Base-by-base conservation (phyloP, 2,113 vertebrate species). In the Tympanuchus pallidicinctus region DNA sequence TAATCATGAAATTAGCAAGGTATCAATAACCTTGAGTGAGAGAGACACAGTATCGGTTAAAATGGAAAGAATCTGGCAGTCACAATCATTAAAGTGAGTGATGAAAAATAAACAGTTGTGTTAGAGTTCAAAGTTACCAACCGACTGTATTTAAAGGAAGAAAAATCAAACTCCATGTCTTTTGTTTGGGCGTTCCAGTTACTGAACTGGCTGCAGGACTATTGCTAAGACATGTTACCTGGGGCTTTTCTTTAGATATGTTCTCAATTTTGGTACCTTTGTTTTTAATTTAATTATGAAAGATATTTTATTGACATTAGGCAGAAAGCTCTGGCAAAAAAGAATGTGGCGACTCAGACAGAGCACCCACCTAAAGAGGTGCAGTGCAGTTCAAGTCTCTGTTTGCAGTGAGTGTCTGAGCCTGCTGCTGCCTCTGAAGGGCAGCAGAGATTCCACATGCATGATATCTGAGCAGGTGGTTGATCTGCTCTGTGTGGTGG, bases 21-120 rank as follows among this genome's bases (percentile, higher is more conserved):
- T 89, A 27, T 63, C 77, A 64, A 67, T 94, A 89, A 95, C 77
- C 86, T 76, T 88, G 64, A 48, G 47, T 72, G 52, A 92, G 18
- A 50, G 70, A 94, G 78, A 73, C 56, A 61, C 0, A 2, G 72
- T 90, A 57, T 83, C 27, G 0, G 71, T 82, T 45, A 85, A 84
- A 95, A 45, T 48, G 78, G 76, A n/a, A 96, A 54, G 81, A 92
- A 86, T 83, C 85, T 5, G 12, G 66, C 28, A 78, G 34, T 42
- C 47, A 69, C 57, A 65, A 6, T 83, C 63, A 28, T 83, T 70
- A 54, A 30, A 75, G 48, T 88, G 93, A 91, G 50, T 3, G 1
- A 40, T 84, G 56, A 82, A 93, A 95, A 95, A 92, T 30, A 94
- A 95, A 96, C 81, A 60, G 48, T 50, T 81, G 72, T 52, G 43